These are phyloP conservation scores for Maccullochella peelii DNA, from an alignment of 2,113 vertebrate species.

Conservation along the genomic window DNA sequence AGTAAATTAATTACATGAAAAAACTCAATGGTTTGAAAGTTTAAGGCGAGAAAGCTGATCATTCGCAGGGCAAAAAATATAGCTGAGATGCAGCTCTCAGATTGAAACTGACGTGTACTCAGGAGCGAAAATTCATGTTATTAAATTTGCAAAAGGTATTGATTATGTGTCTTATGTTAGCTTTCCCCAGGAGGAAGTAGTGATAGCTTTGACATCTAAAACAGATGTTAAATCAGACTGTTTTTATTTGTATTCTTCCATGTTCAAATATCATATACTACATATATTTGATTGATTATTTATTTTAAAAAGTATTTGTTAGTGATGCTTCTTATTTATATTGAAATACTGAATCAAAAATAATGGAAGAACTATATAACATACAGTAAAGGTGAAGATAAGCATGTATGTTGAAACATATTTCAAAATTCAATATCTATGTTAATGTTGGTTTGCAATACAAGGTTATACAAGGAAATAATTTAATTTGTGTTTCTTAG, in stretches of 20 bases:
- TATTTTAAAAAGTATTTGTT: slow-evolving; percentile 14
- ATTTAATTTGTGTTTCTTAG: slow-evolving; percentile 28
- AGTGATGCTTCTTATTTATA: neutral
- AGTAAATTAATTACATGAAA: slow-evolving; percentile 71
- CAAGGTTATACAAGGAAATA: slow-evolving; percentile 35
- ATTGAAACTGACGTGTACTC: slow-evolving; percentile 53
- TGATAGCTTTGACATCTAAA: slow-evolving; percentile 68
- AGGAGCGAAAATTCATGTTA: slow-evolving; percentile 60
- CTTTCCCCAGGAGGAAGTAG: slow-evolving; percentile 51
- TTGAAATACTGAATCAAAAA: neutral
- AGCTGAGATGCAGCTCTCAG: slow-evolving; percentile 39
- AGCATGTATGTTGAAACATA: neutral
- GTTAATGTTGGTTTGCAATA: slow-evolving; percentile 20
- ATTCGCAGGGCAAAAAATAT: slow-evolving; percentile 46
- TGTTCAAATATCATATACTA: slow-evolving; percentile 13
- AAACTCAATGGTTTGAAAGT: slow-evolving; percentile 64
- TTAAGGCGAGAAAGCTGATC: slow-evolving; percentile 56
- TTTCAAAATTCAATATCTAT: neutral
- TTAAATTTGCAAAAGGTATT: slow-evolving; percentile 77
- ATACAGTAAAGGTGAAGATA: neutral
- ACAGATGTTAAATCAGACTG: slow-evolving; percentile 53
- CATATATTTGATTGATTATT: slow-evolving; percentile 16
- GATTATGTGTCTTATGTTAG: slow-evolving; percentile 75
- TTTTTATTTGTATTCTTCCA: slow-evolving; percentile 25
- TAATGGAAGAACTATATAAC: neutral